Evolutionary conservation across 2,888 invertebrate species (phyloP), one percentile per base, ranked within the genome.

Genomic region (Drosophila meridionalis): DNA sequence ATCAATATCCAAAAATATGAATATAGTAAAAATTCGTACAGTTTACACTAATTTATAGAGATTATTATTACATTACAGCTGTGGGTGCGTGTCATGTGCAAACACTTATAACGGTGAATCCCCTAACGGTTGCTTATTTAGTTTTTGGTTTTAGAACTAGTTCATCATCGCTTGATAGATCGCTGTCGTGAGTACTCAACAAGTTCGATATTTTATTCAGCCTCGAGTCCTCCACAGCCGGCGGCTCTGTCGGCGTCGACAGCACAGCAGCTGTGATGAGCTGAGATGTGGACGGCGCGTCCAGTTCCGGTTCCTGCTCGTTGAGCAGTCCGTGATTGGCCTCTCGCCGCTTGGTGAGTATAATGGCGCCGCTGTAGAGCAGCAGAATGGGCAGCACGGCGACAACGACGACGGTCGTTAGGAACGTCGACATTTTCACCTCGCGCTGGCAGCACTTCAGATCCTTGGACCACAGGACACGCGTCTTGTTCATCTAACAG

Each of bases 401-500:
- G 6, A 87, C 76, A 5, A 90, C 55, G 4, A 53, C 50, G 7
- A 87, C 87, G 34, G 78, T 80, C 14, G 80, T 48, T 0, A 89
- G 20, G 61, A 92, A 92, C 0, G 82, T 43, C 0, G 61, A 69
- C 42, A 89, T 63, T 32, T 81, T 80, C 12, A 80, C 83, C 30
- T 90, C 82, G 0, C 92, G 91, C 26, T 84, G 83, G 38, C 92
- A 92, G 57, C 92, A 92, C 0, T 90, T 82, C 0, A 90, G 68
- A 3, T 82, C 82, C 53, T 85, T 91, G 0, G 92, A 92, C 92
- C 92, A 92, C 0, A 43, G 36, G 0, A 74, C 69, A 2, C 92
- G 91, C 0, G 92, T 91, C 36, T 82, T 84, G 66, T 92, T 92
- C 92, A 92, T 92, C 92, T 92, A 56, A 7, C 4, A 0, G 7